Percentiles rank a stretch among this genome's conserved stretches.
Conservation (phyloP, 2,113 vertebrate species). For the Tympanuchus pallidicinctus region DNA sequence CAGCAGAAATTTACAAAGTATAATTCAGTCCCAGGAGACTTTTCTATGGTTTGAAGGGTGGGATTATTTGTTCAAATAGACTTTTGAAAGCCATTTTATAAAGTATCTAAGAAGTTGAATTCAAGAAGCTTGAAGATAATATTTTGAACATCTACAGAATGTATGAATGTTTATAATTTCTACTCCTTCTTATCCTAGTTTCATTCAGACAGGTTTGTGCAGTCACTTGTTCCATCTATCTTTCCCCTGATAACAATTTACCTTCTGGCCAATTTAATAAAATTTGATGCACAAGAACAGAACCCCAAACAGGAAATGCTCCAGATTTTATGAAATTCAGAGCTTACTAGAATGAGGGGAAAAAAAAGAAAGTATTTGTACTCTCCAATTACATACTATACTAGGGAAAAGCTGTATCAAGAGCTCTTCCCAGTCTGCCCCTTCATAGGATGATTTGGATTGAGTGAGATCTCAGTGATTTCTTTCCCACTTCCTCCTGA, state of each 20-base stretch:
- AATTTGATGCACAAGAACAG: neutral
- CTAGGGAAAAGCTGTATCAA: neutral
- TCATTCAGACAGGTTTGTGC: neutral
- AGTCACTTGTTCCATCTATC: neutral
- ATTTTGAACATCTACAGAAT: neutral
- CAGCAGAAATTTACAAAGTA: neutral
- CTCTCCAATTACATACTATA: neutral
- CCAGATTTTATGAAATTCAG: neutral
- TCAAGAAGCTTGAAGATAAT: neutral
- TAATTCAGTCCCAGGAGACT: neutral
- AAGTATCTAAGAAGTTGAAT: neutral
- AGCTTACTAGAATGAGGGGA: neutral
- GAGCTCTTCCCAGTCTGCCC: neutral
- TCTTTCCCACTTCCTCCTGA: neutral
- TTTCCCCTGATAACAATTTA: neutral
- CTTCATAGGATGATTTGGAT: neutral
- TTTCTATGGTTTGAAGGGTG: neutral
- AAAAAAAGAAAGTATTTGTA: neutral
- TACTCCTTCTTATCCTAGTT: neutral
- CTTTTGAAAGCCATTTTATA: neutral
- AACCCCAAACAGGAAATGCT: neutral
- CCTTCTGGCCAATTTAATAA: neutral
- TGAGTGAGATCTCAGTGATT: neutral
- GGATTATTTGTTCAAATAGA: neutral
- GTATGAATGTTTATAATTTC: accelerated